Base-by-base conservation (phyloP, 2,113 vertebrate species). In the Carlito syrichta region DNA sequence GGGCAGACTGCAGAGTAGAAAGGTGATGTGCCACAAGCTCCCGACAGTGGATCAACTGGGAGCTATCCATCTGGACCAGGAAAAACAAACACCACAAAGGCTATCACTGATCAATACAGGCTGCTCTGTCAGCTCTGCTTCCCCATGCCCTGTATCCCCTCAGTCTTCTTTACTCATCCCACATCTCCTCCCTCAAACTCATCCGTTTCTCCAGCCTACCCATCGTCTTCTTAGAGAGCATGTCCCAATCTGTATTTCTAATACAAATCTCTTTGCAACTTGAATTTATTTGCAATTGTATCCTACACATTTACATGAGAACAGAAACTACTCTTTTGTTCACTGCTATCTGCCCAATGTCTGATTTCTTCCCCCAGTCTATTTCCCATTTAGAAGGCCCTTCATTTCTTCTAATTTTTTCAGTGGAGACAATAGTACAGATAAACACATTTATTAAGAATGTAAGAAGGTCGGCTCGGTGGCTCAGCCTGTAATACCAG, bases 31-130 rank as follows among this genome's bases (percentile, higher is more conserved):
- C 99, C 98, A 99, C 99, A 0, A 99, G 99, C 99, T 99, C 99
- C 98, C 99, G 99, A 98, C 99, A 99, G 97, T 99, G 98, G 96
- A 99, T 99, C 98, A 99, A 98, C 98, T 99, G 99, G 1, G 99
- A 99, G 98, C 99, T 99, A 85, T 99, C 99, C 96, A 99, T 99
- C 99, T 99, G 97, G 30, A 90, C 58, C 0, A 60, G 85, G 74
- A 74, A 20, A 56, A 50, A 45, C 93, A 94, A 54, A 11, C 30
- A 79, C 3, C 48, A 86, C 63, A 73, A 7, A 1, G 12, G 35
- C n/a, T n/a, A n/a, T n/a, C 4, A 32, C 82, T 68, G 66, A 62
- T 60, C 40, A 90, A 2, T 2, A 3, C 1, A 35, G 19, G 38
- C 62, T 27, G 16, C 52, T 58, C 62, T 69, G 17, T 62, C n/a